phyloP scores from a whole-genome alignment of 2,888 invertebrate species.

The Cheilosia variabilis region DNA sequence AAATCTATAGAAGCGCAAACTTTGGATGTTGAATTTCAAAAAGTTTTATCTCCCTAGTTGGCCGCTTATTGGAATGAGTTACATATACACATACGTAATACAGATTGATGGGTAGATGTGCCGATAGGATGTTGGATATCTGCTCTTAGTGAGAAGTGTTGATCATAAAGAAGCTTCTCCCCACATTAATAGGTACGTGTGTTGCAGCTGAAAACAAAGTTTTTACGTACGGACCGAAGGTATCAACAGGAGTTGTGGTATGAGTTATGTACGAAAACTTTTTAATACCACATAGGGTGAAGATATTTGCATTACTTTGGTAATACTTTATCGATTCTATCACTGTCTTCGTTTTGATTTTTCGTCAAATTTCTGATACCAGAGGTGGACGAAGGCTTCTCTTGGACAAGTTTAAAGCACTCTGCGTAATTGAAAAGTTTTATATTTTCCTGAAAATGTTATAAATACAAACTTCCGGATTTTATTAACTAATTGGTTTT shows the following conservation, averaged over 20 bases:
- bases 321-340: conserved; percentile 15
- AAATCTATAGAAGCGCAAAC: conserved; percentile 38
- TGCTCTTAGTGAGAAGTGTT: conserved; percentile 42
- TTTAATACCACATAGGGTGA: conserved; percentile 14
- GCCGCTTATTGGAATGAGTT: conserved; percentile 7
- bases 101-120: conserved; percentile 20
- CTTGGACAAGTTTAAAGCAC: not conserved
- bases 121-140: no score
- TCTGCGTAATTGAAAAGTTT: conserved; percentile 13
- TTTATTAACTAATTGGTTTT: conserved; percentile 18
- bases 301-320: conserved; percentile 19
- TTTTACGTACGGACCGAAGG: not conserved
- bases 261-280: not conserved
- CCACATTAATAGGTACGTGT: conserved; percentile 33
- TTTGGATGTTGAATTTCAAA: conserved; percentile 38
- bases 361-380: not conserved
- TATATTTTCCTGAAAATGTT: not conserved
- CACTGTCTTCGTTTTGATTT: not conserved
- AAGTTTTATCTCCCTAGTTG: conserved; percentile 17
- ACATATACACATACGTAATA: conserved; percentile 20
- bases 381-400: not conserved
- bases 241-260: no score
- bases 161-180: conserved; percentile 52
- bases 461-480: conserved; percentile 7
- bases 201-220: conserved; percentile 10